phyloP scores from a whole-genome alignment of 2,113 vertebrate species.

The Progne subis region DNA sequence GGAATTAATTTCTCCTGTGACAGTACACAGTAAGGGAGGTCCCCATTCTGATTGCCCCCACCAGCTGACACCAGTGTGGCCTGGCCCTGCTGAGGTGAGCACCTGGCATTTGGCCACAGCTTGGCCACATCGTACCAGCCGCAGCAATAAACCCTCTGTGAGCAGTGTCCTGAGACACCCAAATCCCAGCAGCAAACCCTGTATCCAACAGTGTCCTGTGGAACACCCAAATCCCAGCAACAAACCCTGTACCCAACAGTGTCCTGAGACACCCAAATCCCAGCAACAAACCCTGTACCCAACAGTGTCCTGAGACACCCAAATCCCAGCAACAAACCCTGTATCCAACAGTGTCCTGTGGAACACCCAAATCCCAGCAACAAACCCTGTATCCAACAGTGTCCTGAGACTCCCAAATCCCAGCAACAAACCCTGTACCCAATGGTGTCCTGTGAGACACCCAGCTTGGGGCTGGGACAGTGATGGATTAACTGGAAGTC shows the following conservation, averaged over 20 bases:
- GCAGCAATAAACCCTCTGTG: background rate
- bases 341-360: background rate
- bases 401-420: background rate
- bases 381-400: background rate
- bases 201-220: background rate
- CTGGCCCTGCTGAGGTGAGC: background rate
- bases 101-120: background rate
- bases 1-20: background rate
- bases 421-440: background rate
- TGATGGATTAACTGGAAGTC: background rate
- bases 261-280: background rate
- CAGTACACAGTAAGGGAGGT: background rate
- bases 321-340: background rate
- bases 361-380: background rate
- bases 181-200: too few species aligned
- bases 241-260: background rate
- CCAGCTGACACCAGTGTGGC: background rate
- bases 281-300: background rate
- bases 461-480: background rate
- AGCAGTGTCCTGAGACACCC: background rate
- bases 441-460: background rate
- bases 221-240: background rate
- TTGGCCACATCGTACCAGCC: rapidly evolving
- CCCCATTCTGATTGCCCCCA: too few species aligned
- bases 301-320: background rate